Conservation (phyloP, 2,888 invertebrate species). For the Candidula unifasciata region DNA sequence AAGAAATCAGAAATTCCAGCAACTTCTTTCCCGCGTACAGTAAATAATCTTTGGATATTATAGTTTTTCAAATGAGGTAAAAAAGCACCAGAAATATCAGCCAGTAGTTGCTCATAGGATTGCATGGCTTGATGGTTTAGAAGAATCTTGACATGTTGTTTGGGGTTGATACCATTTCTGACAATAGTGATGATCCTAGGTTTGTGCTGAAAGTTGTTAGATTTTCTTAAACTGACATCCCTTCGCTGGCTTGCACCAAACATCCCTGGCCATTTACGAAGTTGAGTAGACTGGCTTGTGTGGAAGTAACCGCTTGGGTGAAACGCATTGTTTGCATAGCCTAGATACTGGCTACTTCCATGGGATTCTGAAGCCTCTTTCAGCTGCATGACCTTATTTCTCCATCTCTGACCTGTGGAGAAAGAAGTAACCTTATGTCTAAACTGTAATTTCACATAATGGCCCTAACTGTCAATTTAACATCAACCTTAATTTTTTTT, state of each 20-base stretch:
- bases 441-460: too few species aligned
- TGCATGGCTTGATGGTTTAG: slow-evolving; percentile 76
- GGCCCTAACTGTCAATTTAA: too few species aligned
- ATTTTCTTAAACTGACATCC: slow-evolving; percentile 50
- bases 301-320: slow-evolving; percentile 71
- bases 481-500: too few species aligned
- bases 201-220: slow-evolving; percentile 61
- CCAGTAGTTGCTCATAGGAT: slow-evolving; percentile 76
- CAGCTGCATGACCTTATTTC: not conserved
- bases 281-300: slow-evolving; percentile 57
- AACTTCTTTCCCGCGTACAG: slow-evolving; percentile 73
- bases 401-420: slow-evolving; percentile 40
- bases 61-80: slow-evolving; percentile 74
- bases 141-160: slow-evolving; percentile 75
- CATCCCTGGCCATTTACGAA: slow-evolving; percentile 63
- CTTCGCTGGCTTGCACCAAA: slow-evolving; percentile 60
- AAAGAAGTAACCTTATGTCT: not conserved
- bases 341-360: slow-evolving; percentile 59
- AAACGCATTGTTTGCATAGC: slow-evolving; percentile 64
- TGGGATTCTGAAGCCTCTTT: slow-evolving; percentile 53
- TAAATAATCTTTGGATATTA: slow-evolving; percentile 72
- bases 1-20: slow-evolving; percentile 76
- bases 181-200: slow-evolving; percentile 77
- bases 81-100: slow-evolving; percentile 77
- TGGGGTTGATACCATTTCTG: slow-evolving; percentile 71